Base-by-base conservation (phyloP, 2,797 vertebrate genomes). In the Etheostoma nigrum region DNA sequence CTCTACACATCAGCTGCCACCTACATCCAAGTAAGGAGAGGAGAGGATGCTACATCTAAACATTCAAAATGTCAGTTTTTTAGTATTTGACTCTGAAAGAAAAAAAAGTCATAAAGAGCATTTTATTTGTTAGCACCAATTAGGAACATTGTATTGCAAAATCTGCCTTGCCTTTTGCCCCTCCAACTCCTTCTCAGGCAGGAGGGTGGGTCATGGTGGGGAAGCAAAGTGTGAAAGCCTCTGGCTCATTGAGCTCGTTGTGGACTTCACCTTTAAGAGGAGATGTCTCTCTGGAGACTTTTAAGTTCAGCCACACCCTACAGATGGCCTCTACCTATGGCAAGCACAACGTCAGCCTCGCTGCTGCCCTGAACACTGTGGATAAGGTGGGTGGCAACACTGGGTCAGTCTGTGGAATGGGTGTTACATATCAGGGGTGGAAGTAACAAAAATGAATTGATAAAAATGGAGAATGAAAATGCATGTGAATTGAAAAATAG, bases 221-320 rank as follows among this genome's bases (percentile, higher is more conserved):
- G 30, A 95, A 94, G 79, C 89, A 70, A 18, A 89, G 85, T 60
- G 75, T 93, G 45, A 95, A 93, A 72, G 92, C 86, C 19, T 94
- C 93, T 0, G 91, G 89, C 78, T 92, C 87, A 82, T 58, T 97
- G 7, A 81, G 89, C 81, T 96, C 96, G 0, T 55, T 93, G 73
- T 98, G 97, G 96, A 96, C 93, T 59, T 89, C 89, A 6, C 79
- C 90, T 2, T 44, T 96, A 62, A 93, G 90, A 74, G 95, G 91
- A 21, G 92, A 96, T 60, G 58, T 97, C 70, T 95, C 88, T 47
- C 44, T 95, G 57, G 94, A 96, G 86, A 93, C 89, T 40, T 94
- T 90, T 0, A 93, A 91, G 69, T 74, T 19, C 80, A 82, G 65
- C 65, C 96, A 95, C 86, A 83, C 89, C 82, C 78, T 97, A 71